A percentile compares a stretch with the other conserved stretches of the same genome.
These are phyloP conservation scores for Thereuonema tuberculata DNA, from an alignment of 1,140 invertebrate genomes.

Conservation along the genomic window DNA sequence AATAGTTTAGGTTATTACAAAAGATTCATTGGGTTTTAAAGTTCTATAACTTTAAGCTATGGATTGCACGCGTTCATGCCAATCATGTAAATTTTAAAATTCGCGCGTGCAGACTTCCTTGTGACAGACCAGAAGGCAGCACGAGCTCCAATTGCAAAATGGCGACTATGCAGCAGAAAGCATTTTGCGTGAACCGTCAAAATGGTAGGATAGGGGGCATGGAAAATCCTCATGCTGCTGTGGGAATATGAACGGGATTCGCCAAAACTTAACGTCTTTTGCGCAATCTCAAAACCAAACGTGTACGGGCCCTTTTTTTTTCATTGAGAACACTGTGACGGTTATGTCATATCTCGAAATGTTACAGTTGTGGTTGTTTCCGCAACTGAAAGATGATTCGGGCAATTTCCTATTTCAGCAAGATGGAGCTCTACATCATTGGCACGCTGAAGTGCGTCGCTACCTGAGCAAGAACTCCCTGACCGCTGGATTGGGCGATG, in stretches of 20 bases:
- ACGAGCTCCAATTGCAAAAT: not conserved
- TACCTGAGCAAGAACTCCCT: not conserved
- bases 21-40: not conserved
- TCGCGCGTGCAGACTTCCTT: not conserved
- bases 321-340: not conserved
- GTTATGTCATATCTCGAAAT: not conserved
- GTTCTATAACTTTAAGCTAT: not conserved
- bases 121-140: not conserved
- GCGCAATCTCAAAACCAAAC: too few species aligned
- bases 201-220: too few species aligned
- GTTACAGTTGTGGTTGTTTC: not conserved
- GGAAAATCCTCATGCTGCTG: too few species aligned
- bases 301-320: not conserved
- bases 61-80: not conserved
- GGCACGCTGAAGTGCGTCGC: not conserved
- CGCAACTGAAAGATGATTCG: not conserved
- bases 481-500: not conserved
- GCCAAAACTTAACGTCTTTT: not conserved
- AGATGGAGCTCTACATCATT: not conserved
- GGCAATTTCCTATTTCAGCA: not conserved
- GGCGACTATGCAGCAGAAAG: not conserved
- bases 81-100: not conserved
- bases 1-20: too few species aligned
- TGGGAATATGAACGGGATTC: not conserved
- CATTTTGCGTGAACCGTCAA: too few species aligned